Base-by-base conservation (phyloP, 2,113 vertebrate species). In the Polyodon spathula region DNA sequence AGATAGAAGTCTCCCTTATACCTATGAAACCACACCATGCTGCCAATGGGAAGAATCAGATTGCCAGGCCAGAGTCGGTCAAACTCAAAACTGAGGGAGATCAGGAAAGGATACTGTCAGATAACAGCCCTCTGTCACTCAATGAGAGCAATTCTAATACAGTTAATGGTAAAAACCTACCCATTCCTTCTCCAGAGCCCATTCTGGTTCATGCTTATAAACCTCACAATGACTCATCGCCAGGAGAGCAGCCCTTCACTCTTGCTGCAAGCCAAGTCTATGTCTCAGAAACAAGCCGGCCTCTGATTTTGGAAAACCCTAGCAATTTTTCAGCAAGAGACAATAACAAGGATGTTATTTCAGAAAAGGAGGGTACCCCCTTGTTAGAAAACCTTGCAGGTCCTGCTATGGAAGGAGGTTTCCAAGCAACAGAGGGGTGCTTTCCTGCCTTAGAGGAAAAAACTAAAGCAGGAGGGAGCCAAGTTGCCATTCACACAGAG, bases 1-100 rank as follows among this genome's bases (percentile, higher is more conserved):
- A 92, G 65, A 77, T 84, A 54, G 86, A 86, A 6, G 72, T 92
- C 9, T 71, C 84, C 48, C 78, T 82, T 0, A 64, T 78, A 48
- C 76, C 86, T 3, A 1, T 86, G 58, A 81, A 76, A 56, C 52
- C 75, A 51, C 75, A 43, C 0, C 0, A 73, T 40, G 72, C 65
- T 0, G 63, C 64, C 61, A 81, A 71, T 0, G 51, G 73, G 10
- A 79, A 79, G 65, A 77, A 71, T 4, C 71, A 73, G 41, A 61
- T 63, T 3, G 44, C 16, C 38, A 8, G 44, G 5, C 8, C 44
- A 46, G 44, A 46, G 44, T 46, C 44, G 3, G 44, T 46, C 3
- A 14, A 4, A 10, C 46, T 17, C 17, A 27, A 17, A 12, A 55
- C 8, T 55, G 8, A 17, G 5, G 17, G 16, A 14, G 63, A 66